phyloP scores from a whole-genome alignment of 2,888 invertebrate species.

The Harpalus rubripes region DNA sequence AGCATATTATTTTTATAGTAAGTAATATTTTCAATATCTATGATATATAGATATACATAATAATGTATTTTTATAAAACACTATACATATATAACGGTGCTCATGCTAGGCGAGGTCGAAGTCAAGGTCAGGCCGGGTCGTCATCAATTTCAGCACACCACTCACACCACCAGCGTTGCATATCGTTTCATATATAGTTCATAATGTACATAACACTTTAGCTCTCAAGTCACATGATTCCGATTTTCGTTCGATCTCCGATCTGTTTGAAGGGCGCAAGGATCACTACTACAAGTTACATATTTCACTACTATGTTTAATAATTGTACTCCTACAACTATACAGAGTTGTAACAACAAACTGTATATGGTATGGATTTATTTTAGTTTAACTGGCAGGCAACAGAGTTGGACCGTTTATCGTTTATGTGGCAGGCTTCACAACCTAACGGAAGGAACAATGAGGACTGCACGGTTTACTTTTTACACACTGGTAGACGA shows the following conservation, averaged over 20 bases:
- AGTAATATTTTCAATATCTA: conserved; percentile 67
- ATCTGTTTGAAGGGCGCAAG: conserved; percentile 10
- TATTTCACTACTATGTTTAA: neutral
- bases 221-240: neutral
- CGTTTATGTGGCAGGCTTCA: conserved; percentile 63
- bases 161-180: conserved; percentile 33
- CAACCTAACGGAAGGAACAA: conserved; percentile 61
- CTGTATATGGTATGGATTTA: conserved; percentile 33
- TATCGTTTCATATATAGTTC: neutral
- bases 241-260: neutral
- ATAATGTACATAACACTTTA: neutral
- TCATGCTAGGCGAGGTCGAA: conserved; percentile 67
- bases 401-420: conserved; percentile 65
- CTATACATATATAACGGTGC: conserved; percentile 70
- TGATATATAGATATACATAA: conserved; percentile 76
- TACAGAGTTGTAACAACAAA: neutral
- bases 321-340: neutral
- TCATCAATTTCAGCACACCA: conserved; percentile 73
- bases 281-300: conserved; percentile 43
- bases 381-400: conserved; percentile 53
- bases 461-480: conserved; percentile 52
- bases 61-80: conserved; percentile 74
- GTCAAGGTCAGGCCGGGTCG: conserved; percentile 78
- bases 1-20: conserved; percentile 74
- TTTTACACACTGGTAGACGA: conserved; percentile 49